These are phyloP conservation scores for Nesospiza acunhae DNA, from an alignment of 2,113 vertebrate genomes.

Conservation along the genomic window DNA sequence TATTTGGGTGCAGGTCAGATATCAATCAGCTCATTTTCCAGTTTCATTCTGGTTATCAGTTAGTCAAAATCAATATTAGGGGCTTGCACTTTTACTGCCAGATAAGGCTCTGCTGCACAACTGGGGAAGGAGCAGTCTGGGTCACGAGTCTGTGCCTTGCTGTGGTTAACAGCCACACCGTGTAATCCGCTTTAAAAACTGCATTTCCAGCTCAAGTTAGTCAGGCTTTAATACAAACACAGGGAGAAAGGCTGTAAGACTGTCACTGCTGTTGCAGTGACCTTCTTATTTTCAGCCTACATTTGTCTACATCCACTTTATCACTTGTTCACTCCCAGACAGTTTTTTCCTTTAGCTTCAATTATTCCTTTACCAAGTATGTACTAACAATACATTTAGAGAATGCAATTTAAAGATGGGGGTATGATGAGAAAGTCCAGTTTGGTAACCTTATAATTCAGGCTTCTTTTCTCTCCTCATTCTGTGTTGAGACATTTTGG, in stretches of 20 bases:
- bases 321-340: background rate
- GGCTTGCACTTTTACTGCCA: background rate
- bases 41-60: background rate
- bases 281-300: background rate
- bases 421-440: background rate
- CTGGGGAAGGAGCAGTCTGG: background rate
- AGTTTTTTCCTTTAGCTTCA: background rate
- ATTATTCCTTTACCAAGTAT: background rate
- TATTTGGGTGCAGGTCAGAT: background rate
- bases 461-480: background rate
- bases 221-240: background rate
- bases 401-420: background rate
- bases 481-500: background rate
- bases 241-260: background rate
- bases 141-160: background rate
- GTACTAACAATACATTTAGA: background rate
- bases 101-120: background rate
- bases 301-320: background rate
- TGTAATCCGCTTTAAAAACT: background rate
- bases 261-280: background rate
- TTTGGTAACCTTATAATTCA: background rate
- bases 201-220: background rate
- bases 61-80: background rate
- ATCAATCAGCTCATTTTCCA: background rate
- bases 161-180: background rate